Evolutionary conservation across 2,113 vertebrate genomes (phyloP).

Genomic region (Raphicerus campestris): DNA sequence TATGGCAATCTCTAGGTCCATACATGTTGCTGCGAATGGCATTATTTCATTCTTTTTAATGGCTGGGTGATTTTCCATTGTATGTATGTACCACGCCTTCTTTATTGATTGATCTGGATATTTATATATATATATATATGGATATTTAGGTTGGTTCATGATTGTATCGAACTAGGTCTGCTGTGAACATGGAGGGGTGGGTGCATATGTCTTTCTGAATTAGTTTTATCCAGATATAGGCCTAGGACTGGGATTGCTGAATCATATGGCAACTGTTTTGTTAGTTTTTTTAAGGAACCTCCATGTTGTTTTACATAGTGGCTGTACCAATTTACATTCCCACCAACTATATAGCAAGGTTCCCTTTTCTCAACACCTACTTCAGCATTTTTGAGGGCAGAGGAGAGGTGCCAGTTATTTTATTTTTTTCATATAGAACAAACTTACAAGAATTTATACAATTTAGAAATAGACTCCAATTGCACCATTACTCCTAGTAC

Average conservation of each 20-base stretch:
- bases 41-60: background rate
- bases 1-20: background rate
- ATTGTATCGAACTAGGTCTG: background rate
- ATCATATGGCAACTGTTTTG: background rate
- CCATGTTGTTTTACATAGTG: background rate
- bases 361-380: background rate
- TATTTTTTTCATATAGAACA: background rate
- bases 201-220: background rate
- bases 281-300: background rate
- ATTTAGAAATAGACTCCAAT: background rate
- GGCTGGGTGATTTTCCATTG: background rate
- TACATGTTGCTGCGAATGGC: background rate
- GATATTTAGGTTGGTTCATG: background rate
- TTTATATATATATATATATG: no score
- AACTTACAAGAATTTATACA: background rate
- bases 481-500: background rate
- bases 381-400: background rate
- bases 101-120: background rate
- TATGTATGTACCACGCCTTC: background rate
- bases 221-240: background rate
- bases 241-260: background rate
- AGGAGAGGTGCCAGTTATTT: background rate
- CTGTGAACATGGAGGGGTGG: background rate
- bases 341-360: background rate
- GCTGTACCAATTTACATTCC: background rate